phyloP scores from a whole-genome alignment of 2,113 vertebrate genomes.

The Pachycephala philippinensis region DNA sequence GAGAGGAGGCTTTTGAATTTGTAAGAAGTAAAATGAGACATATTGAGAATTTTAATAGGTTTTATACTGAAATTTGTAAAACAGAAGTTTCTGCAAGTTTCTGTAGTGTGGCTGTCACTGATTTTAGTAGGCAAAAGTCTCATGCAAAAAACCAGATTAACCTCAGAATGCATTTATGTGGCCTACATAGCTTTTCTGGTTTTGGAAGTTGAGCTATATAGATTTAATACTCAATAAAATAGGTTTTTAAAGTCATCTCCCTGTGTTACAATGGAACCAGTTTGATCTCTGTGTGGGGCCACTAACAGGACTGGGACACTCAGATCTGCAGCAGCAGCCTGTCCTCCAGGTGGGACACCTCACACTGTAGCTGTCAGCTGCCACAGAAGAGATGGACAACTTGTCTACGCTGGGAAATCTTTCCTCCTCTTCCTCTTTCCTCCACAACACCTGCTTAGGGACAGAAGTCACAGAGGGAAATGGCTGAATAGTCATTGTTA shows the following conservation, averaged over 20 bases:
- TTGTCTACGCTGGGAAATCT: background rate
- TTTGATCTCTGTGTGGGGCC: background rate
- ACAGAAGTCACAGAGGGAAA: background rate
- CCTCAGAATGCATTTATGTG: background rate
- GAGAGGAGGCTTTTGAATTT: conserved; percentile 58
- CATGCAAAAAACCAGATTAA: background rate
- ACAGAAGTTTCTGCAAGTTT: conserved; percentile 15
- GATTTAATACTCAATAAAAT: background rate
- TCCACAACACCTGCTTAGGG: background rate
- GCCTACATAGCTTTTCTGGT: background rate
- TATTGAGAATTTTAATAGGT: conserved; percentile 44
- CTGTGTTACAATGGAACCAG: background rate
- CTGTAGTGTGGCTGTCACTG: background rate
- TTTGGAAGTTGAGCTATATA: background rate
- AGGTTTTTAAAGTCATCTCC: background rate
- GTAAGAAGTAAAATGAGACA: conserved; percentile 37
- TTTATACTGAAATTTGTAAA: conserved; percentile 36
- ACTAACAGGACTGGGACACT: background rate
- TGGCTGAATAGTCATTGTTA: background rate
- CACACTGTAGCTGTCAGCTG: background rate
- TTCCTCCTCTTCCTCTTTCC: background rate
- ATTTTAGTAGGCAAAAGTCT: background rate
- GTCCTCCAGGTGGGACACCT: background rate
- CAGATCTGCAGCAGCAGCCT: background rate
- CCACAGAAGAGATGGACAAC: background rate